Base-by-base conservation (phyloP, 1,140 invertebrate species). In the Drosophila erecta region DNA sequence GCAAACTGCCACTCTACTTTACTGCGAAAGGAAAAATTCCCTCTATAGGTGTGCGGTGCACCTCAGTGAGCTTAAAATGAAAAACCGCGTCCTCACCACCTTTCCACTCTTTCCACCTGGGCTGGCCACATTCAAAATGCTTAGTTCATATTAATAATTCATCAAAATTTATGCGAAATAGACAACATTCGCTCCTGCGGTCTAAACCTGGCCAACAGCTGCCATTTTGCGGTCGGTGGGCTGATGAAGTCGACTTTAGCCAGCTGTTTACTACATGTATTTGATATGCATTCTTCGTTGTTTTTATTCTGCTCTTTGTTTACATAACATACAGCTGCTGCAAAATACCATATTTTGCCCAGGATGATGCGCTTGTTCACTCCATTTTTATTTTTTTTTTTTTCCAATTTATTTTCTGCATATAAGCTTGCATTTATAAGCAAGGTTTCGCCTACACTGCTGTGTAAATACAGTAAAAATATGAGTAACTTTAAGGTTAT, bases 121-220 rank as follows among this genome's bases (percentile, higher is more conserved):
- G 35, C 47, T 17, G 49, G 55, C 47, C 80, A n/a, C 64, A 80
- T 70, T 69, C 22, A 41, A 62, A 74, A 81, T 78, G 65, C 75
- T 76, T 83, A 71, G 79, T 66, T 86, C 83, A 76, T 65, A 70
- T 87, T 87, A 86, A 86, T 87, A 87, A 83, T 86, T 86, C 83
- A 86, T 79, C 87, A 83, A 87, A 83, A 85, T 85, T 54, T 83
- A 76, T 81, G 75, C 71, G 75, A 81, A 86, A 87, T 83, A 83
- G 74, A 81, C 79, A 74, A 66, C 74, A 61, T 71, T 71, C 71
- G 57, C 50, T 43, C 20, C 46, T 43, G 60, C 22, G 60, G 56
- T 57, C 58, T 62, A 64, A 57, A 27, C 77, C 51, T 43, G 67
- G 35, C 79, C 47, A 49, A 41, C 57, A 44, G 60, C 66, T 70